A percentile compares a stretch with the other conserved stretches of the same genome.
Conservation (phyloP, 2,113 vertebrate species). For the Chlorodrepanis virens region DNA sequence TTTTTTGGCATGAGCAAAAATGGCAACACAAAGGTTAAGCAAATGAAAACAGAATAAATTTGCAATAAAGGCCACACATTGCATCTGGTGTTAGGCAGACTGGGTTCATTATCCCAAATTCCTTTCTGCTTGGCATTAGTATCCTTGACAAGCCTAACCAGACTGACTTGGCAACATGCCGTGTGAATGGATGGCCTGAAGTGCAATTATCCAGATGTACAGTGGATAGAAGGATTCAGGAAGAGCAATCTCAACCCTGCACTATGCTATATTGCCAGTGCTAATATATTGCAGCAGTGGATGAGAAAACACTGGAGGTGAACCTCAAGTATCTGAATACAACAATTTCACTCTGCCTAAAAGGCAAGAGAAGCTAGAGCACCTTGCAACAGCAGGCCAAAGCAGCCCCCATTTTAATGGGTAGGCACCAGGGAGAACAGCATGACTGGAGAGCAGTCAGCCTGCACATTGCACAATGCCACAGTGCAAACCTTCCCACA, state of each 20-base stretch:
- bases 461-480: neutral
- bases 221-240: neutral
- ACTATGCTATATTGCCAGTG: neutral
- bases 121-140: neutral
- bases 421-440: accelerated
- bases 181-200: accelerated
- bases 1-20: neutral
- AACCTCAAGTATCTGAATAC: neutral
- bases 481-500: neutral
- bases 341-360: neutral
- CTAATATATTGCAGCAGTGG: neutral
- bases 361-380: neutral
- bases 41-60: conserved; percentile 41
- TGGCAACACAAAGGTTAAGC: conserved; percentile 42
- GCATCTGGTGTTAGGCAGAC: conserved; percentile 8
- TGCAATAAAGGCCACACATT: neutral
- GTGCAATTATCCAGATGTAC: neutral
- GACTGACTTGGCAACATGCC: neutral
- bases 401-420: neutral
- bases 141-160: conserved; percentile 27
- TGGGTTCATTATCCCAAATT: conserved; percentile 10
- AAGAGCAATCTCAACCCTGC: neutral
- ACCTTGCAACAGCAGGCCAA: neutral
- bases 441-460: neutral
- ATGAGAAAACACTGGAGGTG: neutral